Base-by-base conservation (phyloP, 2,797 vertebrate genomes). In the Arctocebus calabarensis region DNA sequence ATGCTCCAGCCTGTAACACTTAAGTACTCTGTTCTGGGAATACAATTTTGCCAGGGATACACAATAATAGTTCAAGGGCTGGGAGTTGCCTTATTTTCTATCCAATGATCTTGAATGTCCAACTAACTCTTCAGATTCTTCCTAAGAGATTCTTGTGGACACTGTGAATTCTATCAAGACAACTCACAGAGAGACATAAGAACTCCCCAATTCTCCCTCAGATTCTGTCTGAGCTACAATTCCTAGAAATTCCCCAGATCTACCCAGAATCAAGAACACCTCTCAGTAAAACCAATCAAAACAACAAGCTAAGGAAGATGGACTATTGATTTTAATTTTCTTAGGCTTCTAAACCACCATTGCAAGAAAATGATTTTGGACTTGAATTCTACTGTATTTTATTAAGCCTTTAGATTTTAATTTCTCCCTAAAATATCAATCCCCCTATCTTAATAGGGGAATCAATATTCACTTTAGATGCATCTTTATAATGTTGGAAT, bases 321-420 rank as follows among this genome's bases (percentile, higher is more conserved):
- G 79, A 74, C 78, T 82, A 45, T 68, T 84, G 73, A 96, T 90
- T 89, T 90, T 40, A 87, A 82, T 82, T 84, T 91, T 57, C 55
- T 77, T 84, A n/a, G 75, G 66, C 66, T 84, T 90, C 52, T 55
- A 87, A 74, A 62, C 82, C 52, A 89, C 25, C 1, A 3, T 43
- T 62, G 27, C n/a, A 95, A 91, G 52, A 95, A 90, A 96, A 83
- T 29, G 29, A 71, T n/a, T 84, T 87, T 37, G 43, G 73, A 64
- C 43, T 91, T 88, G 40, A 94, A 83, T 68, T 89, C 23, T 9
- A 77, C 48, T 62, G 48, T 32, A 88, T 91, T 94, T 94, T 81
- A 84, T 89, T 75, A 94, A 89, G 34, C 16, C 73, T 64, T 77
- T 88, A 78, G 48, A 82, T 77, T 92, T 92, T 75, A 71, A 75